Base-by-base conservation (phyloP, 2,797 vertebrate genomes). In the Lutjanus campechanus region DNA sequence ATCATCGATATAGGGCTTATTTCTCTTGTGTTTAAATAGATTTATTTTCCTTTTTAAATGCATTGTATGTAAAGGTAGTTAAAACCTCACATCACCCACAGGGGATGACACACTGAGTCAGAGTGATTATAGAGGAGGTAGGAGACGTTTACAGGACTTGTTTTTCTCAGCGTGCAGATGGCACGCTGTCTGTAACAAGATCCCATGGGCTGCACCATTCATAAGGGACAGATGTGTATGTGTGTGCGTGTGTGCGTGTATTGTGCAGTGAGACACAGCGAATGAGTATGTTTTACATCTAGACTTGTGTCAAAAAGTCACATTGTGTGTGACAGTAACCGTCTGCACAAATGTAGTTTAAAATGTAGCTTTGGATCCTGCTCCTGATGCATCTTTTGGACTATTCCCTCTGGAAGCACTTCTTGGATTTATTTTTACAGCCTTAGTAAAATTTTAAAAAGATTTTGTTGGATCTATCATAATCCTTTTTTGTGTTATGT, bases 91-190 rank as follows among this genome's bases (percentile, higher is more conserved):
- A 0, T 0, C 22, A 5, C 1, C 41, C 61, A 41, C 43, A 65
- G 29, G 54, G 66, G 63, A 36, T 2, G 12, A 1, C 46, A 50
- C 58, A 12, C 8, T 68, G 20, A 59, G 69, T 68, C 64, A 44
- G 50, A 2, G 29, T 74, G 78, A 76, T 82, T 47, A 75, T 15
- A 51, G 51, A 67, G 25, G 65, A 55, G 47, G 60, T 11, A 36
- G 44, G 43, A 69, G 63, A 53, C 2, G 4, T 50, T 49, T 22
- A 74, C 0, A 5, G n/a, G 56, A 65, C 79, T 75, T 92, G 85
- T 91, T 91, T 92, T 89, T 86, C 50, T 84, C 54, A 54, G 54
- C 2, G 1, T 77, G 81, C 85, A 92, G 82, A 91, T 88, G 89
- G 81, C 62, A 64, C 50, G 11, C 62, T 47, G 59, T 76, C 49